Conservation (phyloP, 35 echinoderm and acorn worm genomes). For the Anneissia japonica region DNA sequence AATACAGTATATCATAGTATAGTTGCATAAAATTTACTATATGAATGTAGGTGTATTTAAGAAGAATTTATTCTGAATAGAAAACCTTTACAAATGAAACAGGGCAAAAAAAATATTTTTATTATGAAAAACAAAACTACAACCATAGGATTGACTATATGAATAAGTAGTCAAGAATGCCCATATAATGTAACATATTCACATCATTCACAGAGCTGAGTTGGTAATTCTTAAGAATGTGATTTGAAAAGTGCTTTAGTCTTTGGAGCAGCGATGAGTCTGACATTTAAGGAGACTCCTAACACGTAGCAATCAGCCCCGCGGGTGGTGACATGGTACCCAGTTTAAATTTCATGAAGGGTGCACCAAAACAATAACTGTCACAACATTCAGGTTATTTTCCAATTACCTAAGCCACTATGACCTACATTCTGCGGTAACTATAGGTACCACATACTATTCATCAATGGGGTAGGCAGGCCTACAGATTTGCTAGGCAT, state of each 20-base stretch:
- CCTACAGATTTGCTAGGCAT: background rate
- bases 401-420: background rate
- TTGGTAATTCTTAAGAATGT: background rate
- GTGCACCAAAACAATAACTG: background rate
- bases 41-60: too few species aligned
- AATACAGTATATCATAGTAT: too few species aligned
- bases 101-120: too few species aligned
- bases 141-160: too few species aligned
- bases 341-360: background rate
- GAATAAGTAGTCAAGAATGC: background rate
- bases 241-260: background rate
- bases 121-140: too few species aligned
- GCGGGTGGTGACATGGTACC: background rate
- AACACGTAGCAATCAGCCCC: background rate
- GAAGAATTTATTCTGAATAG: too few species aligned
- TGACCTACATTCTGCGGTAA: background rate
- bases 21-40: too few species aligned
- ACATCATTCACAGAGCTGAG: background rate
- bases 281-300: background rate
- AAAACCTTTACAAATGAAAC: too few species aligned
- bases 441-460: background rate
- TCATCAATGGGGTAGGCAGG: background rate
- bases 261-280: background rate
- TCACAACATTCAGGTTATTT: background rate
- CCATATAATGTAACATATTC: background rate